Evolutionary conservation across 2,888 invertebrate genomes (phyloP), one percentile per base, ranked within the genome.

Genomic region (Alcis repandata): DNA sequence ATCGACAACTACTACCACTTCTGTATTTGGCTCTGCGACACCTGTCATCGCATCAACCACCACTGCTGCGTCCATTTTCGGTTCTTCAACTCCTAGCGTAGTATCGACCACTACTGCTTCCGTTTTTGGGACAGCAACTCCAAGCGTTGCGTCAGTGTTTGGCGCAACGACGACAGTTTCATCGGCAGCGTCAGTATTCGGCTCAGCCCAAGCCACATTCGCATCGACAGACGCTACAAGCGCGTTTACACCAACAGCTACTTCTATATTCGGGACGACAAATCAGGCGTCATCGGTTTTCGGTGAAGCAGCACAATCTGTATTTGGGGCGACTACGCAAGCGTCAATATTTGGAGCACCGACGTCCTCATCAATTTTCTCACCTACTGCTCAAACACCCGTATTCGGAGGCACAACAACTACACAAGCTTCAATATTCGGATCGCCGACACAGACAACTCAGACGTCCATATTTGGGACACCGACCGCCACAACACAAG

Each of bases 391-490:
- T 1, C 72, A 69, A 52, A 49, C 72, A 1, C 70, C 76, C 13
- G 61, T 74, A 7, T 78, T 78, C 43, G 76, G 75, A 17, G 17
- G 9, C n/a, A n/a, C 46, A 1, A 20, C 72, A 49, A 40, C 76
- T 15, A 77, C 80, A 20, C 80, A 78, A 66, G 59, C 83, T 1
- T 83, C 87, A 3, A 75, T 84, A 7, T 89, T 88, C 56, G 86
- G 85, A 13, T 58, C 80, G 0, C 82, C 80, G 2, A 60, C 77
- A 4, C 59, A 77, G 1, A 71, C 82, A 8, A 71, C 79, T 11
- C 79, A 77, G 51, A 51, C 83, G 2, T 83, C 85, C 0, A 75
- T 84, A 17, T 87, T 86, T 54, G 78, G 82, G 11, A 67, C 74
- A 0, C 62, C 77, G 6, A 62, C 79, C 1, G 64, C 73, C 11